These are phyloP conservation scores for Piscicola geometra DNA, from an alignment of 2,888 invertebrate species.

Conservation along the genomic window DNA sequence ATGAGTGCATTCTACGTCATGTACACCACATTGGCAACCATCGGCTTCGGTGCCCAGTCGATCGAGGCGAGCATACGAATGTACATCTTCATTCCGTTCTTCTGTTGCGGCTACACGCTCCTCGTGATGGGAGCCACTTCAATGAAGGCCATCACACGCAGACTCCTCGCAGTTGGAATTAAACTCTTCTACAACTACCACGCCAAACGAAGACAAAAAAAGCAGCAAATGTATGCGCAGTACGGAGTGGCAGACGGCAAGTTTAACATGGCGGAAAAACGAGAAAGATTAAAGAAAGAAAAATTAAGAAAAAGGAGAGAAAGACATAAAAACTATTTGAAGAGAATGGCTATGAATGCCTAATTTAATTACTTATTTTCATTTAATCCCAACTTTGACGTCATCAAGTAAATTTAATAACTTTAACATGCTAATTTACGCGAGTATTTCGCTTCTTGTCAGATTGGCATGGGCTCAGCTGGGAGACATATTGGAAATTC, in stretches of 20 bases:
- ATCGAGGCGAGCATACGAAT: not conserved
- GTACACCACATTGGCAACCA: slow-evolving; percentile 17
- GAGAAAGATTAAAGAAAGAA: not conserved
- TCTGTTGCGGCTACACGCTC: slow-evolving; percentile 13
- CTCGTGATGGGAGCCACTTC: slow-evolving; percentile 22
- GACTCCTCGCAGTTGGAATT: not conserved
- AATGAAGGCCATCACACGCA: not conserved
- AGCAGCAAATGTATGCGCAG: not conserved
- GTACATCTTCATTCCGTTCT: slow-evolving; percentile 14
- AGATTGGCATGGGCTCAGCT: not conserved
- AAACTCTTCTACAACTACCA: not conserved
- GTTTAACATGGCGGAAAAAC: not conserved
- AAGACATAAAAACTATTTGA: not conserved
- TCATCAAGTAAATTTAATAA: not conserved
- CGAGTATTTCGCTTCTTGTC: not conserved
- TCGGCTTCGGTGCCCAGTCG: not conserved
- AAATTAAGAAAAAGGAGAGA: not conserved
- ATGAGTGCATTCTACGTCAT: slow-evolving; percentile 14
- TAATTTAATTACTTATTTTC: too few species aligned
- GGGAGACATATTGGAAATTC: not conserved
- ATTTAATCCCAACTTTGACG: not conserved
- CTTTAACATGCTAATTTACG: not conserved
- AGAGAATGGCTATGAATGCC: too few species aligned
- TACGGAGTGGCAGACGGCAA: not conserved
- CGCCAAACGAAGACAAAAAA: not conserved